Evolutionary conservation across 2,113 vertebrate genomes (phyloP).

Genomic region (Gyps fulvus): DNA sequence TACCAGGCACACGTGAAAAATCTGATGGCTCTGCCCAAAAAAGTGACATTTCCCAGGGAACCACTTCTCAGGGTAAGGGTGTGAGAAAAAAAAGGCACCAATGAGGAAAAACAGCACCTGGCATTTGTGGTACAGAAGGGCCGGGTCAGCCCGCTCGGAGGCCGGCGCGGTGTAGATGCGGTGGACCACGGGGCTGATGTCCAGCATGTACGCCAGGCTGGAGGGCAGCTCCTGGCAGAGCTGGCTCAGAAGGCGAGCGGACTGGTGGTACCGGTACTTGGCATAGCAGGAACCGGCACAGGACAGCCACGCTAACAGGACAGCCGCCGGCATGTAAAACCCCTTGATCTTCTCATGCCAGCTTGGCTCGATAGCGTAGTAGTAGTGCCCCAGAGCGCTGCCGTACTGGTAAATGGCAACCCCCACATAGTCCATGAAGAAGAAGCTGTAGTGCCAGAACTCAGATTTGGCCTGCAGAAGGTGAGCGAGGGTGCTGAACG

Average conservation of each 20-base stretch:
- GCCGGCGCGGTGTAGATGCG: slow-evolving; percentile 77
- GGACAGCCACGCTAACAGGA: slow-evolving; percentile 89
- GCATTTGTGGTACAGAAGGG: slow-evolving; percentile 86
- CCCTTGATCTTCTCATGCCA: slow-evolving; percentile 80
- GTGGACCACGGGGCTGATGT: slow-evolving; percentile 91
- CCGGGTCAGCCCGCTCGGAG: slow-evolving; percentile 61
- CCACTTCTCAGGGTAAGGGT: slow-evolving; percentile 89
- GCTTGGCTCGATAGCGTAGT: slow-evolving; percentile 85
- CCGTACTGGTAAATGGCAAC: slow-evolving; percentile 92
- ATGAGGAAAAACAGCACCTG: slow-evolving; percentile 90
- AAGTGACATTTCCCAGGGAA: slow-evolving; percentile 89
- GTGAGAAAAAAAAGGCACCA: slow-evolving; percentile 90
- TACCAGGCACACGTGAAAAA: slow-evolving; percentile 90
- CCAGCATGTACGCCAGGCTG: slow-evolving; percentile 86
- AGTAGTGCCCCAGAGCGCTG: slow-evolving; percentile 89
- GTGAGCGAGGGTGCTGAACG: slow-evolving; percentile 88
- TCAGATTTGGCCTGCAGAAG: slow-evolving; percentile 93
- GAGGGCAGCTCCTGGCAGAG: slow-evolving; percentile 92
- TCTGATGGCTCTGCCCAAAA: slow-evolving; percentile 92
- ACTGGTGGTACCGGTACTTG: slow-evolving; percentile 79
- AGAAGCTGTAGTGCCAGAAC: slow-evolving; percentile 93
- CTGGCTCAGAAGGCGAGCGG: slow-evolving; percentile 73
- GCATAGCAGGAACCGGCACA: slow-evolving; percentile 92
- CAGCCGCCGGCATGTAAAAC: slow-evolving; percentile 81
- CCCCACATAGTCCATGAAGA: slow-evolving; percentile 95